Conservation (phyloP, 2,797 vertebrate genomes). For the Adelosebastes latens region DNA sequence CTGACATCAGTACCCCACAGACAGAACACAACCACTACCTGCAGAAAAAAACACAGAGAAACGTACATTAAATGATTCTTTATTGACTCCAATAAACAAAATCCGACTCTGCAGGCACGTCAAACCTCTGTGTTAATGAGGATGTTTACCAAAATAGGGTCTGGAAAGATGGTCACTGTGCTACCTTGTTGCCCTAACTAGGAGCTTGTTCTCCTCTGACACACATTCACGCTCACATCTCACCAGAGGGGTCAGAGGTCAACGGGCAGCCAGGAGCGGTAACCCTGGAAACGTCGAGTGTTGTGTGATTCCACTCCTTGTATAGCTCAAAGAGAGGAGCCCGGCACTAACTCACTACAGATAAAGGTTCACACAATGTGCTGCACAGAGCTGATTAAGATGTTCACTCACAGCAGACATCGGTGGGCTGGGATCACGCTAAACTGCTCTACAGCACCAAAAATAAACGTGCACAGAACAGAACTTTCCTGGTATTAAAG, state of each 20-base stretch:
- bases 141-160: background rate
- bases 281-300: background rate
- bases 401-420: background rate
- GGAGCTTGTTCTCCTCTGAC: background rate
- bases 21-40: slow-evolving; percentile 31
- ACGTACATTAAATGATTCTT: background rate
- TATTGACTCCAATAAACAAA: background rate
- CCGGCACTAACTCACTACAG: background rate
- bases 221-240: background rate
- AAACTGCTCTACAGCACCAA: background rate
- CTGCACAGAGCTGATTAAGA: background rate
- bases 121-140: background rate
- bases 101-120: background rate
- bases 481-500: background rate
- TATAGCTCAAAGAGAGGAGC: background rate
- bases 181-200: background rate
- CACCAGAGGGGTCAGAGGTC: slow-evolving; percentile 38
- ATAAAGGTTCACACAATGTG: background rate
- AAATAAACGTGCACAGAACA: background rate
- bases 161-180: background rate
- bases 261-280: background rate
- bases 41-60: background rate
- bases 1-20: slow-evolving; percentile 52
- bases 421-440: background rate
- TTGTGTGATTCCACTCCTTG: background rate